Conservation (phyloP, 2,113 vertebrate species). For the Elephantulus edwardii region DNA sequence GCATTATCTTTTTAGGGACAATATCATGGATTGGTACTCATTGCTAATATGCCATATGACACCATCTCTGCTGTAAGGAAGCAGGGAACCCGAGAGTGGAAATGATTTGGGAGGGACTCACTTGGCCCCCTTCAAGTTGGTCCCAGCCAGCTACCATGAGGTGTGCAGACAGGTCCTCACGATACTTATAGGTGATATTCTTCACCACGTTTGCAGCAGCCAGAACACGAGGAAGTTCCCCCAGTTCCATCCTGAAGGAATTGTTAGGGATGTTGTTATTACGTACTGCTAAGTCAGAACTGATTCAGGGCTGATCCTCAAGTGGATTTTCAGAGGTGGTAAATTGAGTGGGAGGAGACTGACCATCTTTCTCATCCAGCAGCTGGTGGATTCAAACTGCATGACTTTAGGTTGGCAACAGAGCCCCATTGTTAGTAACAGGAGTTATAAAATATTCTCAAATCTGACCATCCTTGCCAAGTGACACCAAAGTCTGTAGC, state of each 20-base stretch:
- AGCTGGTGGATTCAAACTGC: too few species aligned
- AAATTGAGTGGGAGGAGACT: too few species aligned
- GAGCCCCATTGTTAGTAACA: neutral
- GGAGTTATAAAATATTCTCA: neutral
- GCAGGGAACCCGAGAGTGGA: neutral
- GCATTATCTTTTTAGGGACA: neutral
- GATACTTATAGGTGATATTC: slow-evolving; percentile 91
- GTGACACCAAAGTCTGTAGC: neutral
- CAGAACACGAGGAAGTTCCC: slow-evolving; percentile 85
- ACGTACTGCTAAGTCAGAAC: too few species aligned
- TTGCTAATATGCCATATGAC: neutral
- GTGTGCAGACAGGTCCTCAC: slow-evolving; percentile 90
- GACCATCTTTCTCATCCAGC: too few species aligned
- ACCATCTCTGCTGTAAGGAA: neutral
- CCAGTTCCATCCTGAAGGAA: slow-evolving; percentile 85
- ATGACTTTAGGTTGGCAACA: too few species aligned
- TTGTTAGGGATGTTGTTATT: too few species aligned
- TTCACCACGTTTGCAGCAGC: slow-evolving; percentile 89
- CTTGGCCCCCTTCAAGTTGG: slow-evolving; percentile 86
- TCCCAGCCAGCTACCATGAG: slow-evolving; percentile 94
- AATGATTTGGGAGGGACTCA: slow-evolving; percentile 62
- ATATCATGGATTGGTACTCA: neutral
- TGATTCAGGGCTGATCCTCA: too few species aligned
- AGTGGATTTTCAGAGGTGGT: too few species aligned
- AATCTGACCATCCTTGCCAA: neutral